Evolutionary conservation across 2,888 invertebrate species (phyloP).

Genomic region (Drosophila macrospina): DNA sequence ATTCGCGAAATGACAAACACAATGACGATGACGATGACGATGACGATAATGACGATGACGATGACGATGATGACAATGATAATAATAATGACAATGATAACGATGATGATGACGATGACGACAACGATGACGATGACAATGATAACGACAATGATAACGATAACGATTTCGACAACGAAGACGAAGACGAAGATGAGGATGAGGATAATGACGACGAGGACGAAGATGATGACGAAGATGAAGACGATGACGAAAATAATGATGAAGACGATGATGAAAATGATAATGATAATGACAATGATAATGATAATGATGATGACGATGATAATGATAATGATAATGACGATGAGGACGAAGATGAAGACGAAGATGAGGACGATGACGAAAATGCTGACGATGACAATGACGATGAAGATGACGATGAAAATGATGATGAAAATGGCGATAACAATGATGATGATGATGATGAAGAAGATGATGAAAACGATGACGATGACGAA

Average conservation of each 20-base stretch:
- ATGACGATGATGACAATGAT: conserved; percentile 83
- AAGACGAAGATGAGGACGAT: conserved; percentile 70
- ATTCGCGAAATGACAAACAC: conserved; percentile 84
- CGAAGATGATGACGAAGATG: conserved; percentile 43
- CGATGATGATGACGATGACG: conserved; percentile 39
- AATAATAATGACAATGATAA: conserved; percentile 85
- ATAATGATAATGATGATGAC: conserved; percentile 85
- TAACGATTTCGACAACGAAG: conserved; percentile 85
- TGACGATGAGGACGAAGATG: conserved; percentile 52
- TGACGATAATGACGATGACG: conserved; percentile 69
- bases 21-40: conserved; percentile 83
- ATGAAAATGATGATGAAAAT: conserved; percentile 59
- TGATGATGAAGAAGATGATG: conserved; percentile 81
- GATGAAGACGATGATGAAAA: conserved; percentile 58
- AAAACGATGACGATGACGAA: conserved; percentile 34
- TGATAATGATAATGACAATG: conserved; percentile 41
- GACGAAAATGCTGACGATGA: conserved; percentile 85
- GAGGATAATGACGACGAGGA: conserved; percentile 82
- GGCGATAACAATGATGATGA: conserved; percentile 84
- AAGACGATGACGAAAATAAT: conserved; percentile 47
- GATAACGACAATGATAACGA: conserved; percentile 79
- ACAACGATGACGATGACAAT: conserved; percentile 29
- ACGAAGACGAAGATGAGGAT: conserved; percentile 83
- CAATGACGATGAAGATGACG: conserved; percentile 83
- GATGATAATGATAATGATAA: conserved; percentile 85